Evolutionary conservation across 1,140 invertebrate species (phyloP), one percentile per base, ranked within the genome.

Genomic region (Forficula auricularia): DNA sequence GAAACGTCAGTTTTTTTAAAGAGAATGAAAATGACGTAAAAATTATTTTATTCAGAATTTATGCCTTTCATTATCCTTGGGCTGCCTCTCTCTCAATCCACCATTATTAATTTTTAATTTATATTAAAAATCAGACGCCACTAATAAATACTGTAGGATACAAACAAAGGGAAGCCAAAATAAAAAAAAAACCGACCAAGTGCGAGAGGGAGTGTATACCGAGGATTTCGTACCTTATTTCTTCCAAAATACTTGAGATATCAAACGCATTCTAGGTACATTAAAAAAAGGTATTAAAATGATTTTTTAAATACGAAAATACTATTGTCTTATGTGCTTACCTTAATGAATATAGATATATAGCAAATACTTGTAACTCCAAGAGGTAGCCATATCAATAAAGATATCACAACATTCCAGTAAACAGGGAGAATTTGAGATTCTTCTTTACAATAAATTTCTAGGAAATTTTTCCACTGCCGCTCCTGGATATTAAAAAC

Each of bases 361-460:
- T 78, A 79, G 50, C 71, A 75, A 20, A 80, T 54, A 2, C 72
- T 57, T 73, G 82, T 80, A 2, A 79, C 64, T 0, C 63, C 57
- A 1, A 82, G 54, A 0, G 80, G 79, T 14, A 79, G 51, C 76
- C 78, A 82, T 0, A 82, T 77, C 13, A 81, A 53, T 3, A 79
- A 59, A 2, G 70, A 66, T 7, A 79, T 63, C 0, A 82, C 65
- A 13, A 82, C 70, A 49, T 80, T 71, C 79, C 79, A 83, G 50
- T 82, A 84, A 15, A 75, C 67, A 12, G 69, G 66, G 9, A 76
- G 55, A 0, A 77, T 54, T 4, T 63, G 50, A 0, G 62, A 51
- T 38, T 81, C 68, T 60, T 83, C 79, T 3, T 62, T 68, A 50
- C 79, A 82, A 50, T 68, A 82, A 8, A 59, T 70, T 59, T 82